phyloP scores from a whole-genome alignment of 2,113 vertebrate species.

The Irena cyanogastra region DNA sequence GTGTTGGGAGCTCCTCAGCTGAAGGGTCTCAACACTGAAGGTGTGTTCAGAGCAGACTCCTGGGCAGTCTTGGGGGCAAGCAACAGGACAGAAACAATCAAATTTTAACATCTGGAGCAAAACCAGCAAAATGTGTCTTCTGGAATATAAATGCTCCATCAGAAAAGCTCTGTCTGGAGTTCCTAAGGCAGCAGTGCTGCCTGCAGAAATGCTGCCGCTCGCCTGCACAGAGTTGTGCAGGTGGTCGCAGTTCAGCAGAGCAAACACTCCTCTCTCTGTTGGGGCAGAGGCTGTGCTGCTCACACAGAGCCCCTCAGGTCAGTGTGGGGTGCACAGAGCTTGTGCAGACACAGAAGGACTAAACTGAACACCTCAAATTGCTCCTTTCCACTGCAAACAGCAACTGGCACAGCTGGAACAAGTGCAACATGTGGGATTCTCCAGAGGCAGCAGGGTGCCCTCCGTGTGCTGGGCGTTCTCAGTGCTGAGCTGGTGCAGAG shows the following conservation, averaged over 20 bases:
- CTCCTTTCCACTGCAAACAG: neutral
- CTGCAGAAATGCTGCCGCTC: accelerated
- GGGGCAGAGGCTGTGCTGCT: neutral
- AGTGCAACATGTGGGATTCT: neutral
- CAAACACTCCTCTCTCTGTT: neutral
- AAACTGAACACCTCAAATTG: neutral
- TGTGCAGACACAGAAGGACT: accelerated
- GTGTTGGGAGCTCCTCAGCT: neutral
- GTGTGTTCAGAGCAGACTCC: neutral
- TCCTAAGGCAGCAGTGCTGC: neutral
- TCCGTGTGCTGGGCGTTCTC: neutral
- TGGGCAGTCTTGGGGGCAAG: neutral
- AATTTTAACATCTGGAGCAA: neutral
- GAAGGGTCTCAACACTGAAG: neutral
- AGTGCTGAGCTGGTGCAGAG: neutral
- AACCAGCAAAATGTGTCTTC: neutral
- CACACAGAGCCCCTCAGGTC: accelerated
- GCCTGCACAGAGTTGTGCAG: neutral
- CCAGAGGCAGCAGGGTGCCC: neutral
- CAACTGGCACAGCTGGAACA: neutral
- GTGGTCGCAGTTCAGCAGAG: neutral
- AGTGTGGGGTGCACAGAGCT: accelerated
- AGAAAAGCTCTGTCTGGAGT: neutral
- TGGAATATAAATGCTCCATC: neutral
- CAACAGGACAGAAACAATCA: neutral